phyloP scores from a whole-genome alignment of 2,113 vertebrate genomes.

The Nerophis ophidion region DNA sequence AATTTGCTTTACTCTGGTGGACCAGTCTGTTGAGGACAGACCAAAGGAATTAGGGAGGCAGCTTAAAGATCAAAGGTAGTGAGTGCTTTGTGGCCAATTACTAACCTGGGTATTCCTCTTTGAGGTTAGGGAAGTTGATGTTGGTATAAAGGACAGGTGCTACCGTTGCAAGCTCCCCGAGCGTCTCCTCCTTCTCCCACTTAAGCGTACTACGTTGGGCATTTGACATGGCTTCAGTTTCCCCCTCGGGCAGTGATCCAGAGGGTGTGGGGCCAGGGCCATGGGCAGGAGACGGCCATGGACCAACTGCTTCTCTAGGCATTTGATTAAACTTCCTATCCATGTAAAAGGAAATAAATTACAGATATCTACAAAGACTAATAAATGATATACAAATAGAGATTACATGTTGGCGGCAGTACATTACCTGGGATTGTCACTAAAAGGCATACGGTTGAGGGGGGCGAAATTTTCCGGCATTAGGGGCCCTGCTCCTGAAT shows the following conservation, averaged over 20 bases:
- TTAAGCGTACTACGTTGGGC: slow-evolving; percentile 93
- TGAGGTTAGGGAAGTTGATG: slow-evolving; percentile 91
- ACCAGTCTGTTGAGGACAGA: slow-evolving; percentile 79
- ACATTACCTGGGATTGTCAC: slow-evolving; percentile 75
- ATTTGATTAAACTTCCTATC: slow-evolving; percentile 86
- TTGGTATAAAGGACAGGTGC: slow-evolving; percentile 97
- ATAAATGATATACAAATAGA: not conserved
- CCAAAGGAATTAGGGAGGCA: not conserved
- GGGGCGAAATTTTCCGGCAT: slow-evolving; percentile 77
- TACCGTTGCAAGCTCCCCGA: slow-evolving; percentile 93
- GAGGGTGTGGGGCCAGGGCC: slow-evolving; percentile 57
- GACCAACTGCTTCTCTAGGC: slow-evolving; percentile 74
- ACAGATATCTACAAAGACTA: not conserved
- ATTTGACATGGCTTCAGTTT: slow-evolving; percentile 89
- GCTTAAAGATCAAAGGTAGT: slow-evolving; percentile 4
- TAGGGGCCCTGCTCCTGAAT: slow-evolving; percentile 75
- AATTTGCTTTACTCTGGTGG: slow-evolving; percentile 96
- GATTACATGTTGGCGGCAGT: not conserved
- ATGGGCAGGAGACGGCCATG: slow-evolving; percentile 72
- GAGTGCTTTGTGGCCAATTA: not conserved
- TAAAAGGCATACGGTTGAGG: slow-evolving; percentile 79
- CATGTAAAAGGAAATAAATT: slow-evolving; percentile 6
- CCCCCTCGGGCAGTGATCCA: slow-evolving; percentile 76
- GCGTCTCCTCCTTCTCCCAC: slow-evolving; percentile 96
- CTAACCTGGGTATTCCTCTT: slow-evolving; percentile 92